Conservation (phyloP, 2,113 vertebrate genomes). For the Ceratotherium simum region DNA sequence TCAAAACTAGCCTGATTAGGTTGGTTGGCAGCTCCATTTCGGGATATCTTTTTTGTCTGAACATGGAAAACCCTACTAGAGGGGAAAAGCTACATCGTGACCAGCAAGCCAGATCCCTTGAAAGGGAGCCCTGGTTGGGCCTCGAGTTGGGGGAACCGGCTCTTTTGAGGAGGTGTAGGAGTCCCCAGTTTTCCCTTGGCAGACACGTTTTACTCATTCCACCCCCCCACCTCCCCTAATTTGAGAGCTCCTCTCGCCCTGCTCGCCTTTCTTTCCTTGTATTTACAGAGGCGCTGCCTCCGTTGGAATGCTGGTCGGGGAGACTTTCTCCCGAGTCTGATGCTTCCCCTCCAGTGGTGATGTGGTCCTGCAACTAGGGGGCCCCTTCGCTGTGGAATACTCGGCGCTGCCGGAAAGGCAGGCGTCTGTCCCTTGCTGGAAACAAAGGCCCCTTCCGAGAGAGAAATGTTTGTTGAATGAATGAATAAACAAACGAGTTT, state of each 20-base stretch:
- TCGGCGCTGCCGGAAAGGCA: neutral
- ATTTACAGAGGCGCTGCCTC: neutral
- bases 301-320: neutral
- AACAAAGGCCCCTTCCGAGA: constrained; percentile 63
- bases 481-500: constrained; percentile 71
- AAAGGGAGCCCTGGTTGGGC: neutral
- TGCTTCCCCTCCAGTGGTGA: neutral
- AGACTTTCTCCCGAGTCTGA: neutral
- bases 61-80: neutral
- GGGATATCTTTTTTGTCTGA: neutral
- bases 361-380: neutral
- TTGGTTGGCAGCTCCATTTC: neutral
- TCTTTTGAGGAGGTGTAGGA: neutral
- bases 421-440: neutral
- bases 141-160: neutral
- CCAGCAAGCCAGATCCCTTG: neutral
- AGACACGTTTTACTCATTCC: neutral
- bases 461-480: constrained; percentile 55
- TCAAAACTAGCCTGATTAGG: neutral
- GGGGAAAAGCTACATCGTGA: neutral
- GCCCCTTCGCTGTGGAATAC: neutral
- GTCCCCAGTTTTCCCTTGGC: neutral
- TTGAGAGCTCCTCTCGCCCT: neutral
- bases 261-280: neutral
- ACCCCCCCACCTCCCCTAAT: neutral